phyloP scores from a whole-genome alignment of 1,140 invertebrate genomes.

The Whitmania pigra region DNA sequence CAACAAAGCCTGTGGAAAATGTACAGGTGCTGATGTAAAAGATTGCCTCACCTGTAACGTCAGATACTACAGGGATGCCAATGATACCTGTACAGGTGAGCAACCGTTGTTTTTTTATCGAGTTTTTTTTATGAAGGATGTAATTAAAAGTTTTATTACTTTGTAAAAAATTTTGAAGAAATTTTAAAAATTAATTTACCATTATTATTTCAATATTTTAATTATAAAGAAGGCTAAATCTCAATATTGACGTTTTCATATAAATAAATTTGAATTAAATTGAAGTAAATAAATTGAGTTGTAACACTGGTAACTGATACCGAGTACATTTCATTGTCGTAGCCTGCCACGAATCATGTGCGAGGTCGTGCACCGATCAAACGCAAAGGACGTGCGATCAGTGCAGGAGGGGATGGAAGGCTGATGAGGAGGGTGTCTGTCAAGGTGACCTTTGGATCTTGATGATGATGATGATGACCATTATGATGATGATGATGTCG shows the following conservation, averaged over 20 bases:
- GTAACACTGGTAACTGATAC: too few species aligned
- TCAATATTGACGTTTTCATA: too few species aligned
- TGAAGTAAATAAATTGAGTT: too few species aligned
- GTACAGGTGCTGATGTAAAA: constrained; percentile 75
- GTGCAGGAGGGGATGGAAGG: constrained; percentile 66
- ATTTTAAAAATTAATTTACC: neutral
- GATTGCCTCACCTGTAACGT: constrained; percentile 68
- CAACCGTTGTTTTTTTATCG: neutral
- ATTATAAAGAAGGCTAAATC: too few species aligned
- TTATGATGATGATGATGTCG: neutral
- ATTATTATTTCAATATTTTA: neutral
- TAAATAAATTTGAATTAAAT: too few species aligned
- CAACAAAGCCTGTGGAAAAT: constrained; percentile 60
- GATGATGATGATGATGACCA: neutral
- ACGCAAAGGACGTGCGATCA: constrained; percentile 68
- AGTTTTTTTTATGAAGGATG: neutral
- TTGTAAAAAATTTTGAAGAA: neutral
- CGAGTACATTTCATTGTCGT: constrained; percentile 22
- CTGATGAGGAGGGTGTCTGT: constrained; percentile 65
- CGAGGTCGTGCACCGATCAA: constrained; percentile 60
- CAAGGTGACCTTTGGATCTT: constrained; percentile 34
- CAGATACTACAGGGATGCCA: constrained; percentile 55
- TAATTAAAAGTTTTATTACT: neutral
- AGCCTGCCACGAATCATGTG: constrained; percentile 70
- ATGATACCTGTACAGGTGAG: constrained; percentile 37